Percentiles rank a stretch among this genome's conserved stretches.
Evolutionary conservation across 2,113 vertebrate species (phyloP).

Genomic region (Poecilia latipinna): DNA sequence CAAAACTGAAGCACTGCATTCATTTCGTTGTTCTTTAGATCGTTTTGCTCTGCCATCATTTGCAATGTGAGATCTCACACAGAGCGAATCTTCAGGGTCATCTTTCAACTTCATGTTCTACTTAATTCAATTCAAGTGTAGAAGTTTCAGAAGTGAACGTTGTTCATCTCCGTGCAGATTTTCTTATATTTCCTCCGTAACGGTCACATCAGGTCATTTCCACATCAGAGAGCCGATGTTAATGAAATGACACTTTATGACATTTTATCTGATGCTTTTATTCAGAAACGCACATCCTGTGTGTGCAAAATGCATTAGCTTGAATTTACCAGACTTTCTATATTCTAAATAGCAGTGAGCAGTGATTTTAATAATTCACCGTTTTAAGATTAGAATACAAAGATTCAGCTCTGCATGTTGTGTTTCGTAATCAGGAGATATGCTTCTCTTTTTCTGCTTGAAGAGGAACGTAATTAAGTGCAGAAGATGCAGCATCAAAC

Average conservation of each 20-base stretch:
- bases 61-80: conserved; percentile 36
- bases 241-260: conserved; percentile 37
- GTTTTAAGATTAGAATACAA: conserved; percentile 15
- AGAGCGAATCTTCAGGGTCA: conserved; percentile 39
- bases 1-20: not conserved
- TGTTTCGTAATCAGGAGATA: not conserved
- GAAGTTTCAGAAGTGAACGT: conserved; percentile 28
- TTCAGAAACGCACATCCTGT: conserved; percentile 18
- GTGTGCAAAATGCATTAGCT: conserved; percentile 20
- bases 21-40: conserved; percentile 50
- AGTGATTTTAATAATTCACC: conserved; percentile 24
- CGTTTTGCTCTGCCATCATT: conserved; percentile 53
- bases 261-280: conserved; percentile 38
- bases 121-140: conserved; percentile 42
- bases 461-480: conserved; percentile 28
- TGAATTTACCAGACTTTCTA: conserved; percentile 17
- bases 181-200: conserved; percentile 9
- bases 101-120: conserved; percentile 32
- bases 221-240: conserved; percentile 29
- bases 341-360: conserved; percentile 12
- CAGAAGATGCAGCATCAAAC: not conserved
- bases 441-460: not conserved
- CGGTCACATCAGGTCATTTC: conserved; percentile 22
- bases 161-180: conserved; percentile 32
- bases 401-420: conserved; percentile 15